phyloP scores from a whole-genome alignment of 2,797 vertebrate species.

The Morus bassanus region DNA sequence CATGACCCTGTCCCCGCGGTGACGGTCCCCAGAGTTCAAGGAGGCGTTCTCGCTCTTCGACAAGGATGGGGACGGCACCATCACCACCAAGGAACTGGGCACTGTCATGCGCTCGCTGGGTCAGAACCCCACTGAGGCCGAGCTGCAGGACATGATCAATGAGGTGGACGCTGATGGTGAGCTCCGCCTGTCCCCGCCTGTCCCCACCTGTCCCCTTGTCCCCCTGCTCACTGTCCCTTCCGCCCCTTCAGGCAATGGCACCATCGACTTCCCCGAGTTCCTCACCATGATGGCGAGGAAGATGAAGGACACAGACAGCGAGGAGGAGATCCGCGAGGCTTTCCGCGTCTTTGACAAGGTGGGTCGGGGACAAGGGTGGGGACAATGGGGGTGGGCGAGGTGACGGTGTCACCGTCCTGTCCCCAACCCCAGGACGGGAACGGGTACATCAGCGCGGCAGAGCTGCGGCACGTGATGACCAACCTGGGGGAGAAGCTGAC shows the following conservation, averaged over 20 bases:
- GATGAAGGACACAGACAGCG: constrained; percentile 93
- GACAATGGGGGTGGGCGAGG: neutral
- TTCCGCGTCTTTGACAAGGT: constrained; percentile 93
- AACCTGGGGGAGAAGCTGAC: constrained; percentile 92
- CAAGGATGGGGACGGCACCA: constrained; percentile 74
- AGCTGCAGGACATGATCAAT: constrained; percentile 93
- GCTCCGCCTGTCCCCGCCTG: neutral
- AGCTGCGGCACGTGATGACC: constrained; percentile 91
- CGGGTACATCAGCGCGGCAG: constrained; percentile 89
- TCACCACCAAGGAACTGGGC: constrained; percentile 90
- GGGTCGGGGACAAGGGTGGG: neutral
- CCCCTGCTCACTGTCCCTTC: too few species aligned
- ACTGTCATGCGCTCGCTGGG: constrained; percentile 91
- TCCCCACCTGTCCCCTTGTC: neutral
- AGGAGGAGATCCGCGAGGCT: constrained; percentile 91
- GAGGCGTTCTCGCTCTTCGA: neutral
- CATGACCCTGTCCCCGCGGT: neutral
- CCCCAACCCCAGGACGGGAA: constrained; percentile 83
- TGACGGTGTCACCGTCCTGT: neutral
- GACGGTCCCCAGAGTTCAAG: neutral
- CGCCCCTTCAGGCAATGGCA: constrained; percentile 82
- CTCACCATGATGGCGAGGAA: constrained; percentile 93
- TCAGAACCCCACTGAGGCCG: constrained; percentile 91
- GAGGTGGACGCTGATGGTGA: constrained; percentile 91
- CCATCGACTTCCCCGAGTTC: constrained; percentile 91